Evolutionary conservation across 2,113 vertebrate species (phyloP).

Genomic region (Ariopsis seemanni): DNA sequence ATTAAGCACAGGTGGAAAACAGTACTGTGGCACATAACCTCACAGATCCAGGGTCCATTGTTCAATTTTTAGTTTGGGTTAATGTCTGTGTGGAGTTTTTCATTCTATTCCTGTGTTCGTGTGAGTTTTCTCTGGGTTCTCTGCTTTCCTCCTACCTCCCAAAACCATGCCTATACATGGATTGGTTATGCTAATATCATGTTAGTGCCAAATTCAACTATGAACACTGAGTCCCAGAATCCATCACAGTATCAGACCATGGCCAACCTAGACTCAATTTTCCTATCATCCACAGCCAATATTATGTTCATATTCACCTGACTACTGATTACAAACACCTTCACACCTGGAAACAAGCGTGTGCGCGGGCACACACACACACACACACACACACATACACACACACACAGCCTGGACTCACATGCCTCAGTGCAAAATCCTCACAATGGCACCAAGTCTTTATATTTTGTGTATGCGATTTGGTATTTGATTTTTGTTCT

Average conservation of each 20-base stretch:
- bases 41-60: neutral
- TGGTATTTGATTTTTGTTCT: neutral
- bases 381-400: neutral
- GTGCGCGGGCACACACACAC: neutral
- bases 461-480: neutral
- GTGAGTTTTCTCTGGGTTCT: neutral
- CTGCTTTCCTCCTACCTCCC: neutral
- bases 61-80: neutral
- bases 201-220: neutral
- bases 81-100: neutral
- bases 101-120: neutral
- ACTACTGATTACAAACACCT: neutral
- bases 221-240: slow-evolving; percentile 3
- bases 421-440: neutral
- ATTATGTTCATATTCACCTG: neutral
- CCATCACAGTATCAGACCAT: neutral
- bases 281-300: no score
- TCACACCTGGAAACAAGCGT: neutral
- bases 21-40: neutral
- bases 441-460: neutral
- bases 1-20: neutral
- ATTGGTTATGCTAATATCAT: neutral
- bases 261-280: neutral
- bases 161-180: neutral
- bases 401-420: no score